Base-by-base conservation (phyloP, 2,797 vertebrate genomes). In the Xenopus petersii region DNA sequence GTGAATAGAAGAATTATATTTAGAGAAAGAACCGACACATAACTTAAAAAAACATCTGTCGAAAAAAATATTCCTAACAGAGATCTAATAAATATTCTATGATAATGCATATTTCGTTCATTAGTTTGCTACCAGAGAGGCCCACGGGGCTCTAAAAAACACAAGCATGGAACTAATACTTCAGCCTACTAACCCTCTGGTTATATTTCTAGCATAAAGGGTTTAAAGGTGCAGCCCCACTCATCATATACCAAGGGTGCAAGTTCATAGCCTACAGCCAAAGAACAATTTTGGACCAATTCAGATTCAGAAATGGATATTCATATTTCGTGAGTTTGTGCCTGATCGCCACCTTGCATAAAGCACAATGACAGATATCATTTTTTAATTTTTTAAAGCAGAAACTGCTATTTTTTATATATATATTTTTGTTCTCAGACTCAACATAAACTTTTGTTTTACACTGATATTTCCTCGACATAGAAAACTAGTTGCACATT, bases 211-310 rank as follows among this genome's bases (percentile, higher is more conserved):
- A 77, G 64, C 64, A 67, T 64, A 56, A 55, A 16, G 21, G 49
- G 64, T 71, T 77, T 64, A 78, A 79, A 79, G 71, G 69, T 79
- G 76, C 76, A 79, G 76, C 73, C 61, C 56, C 70, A 73, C 75
- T 58, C 47, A 61, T 17, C 47, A 49, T 64, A 56, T 58, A 21
- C 13, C 17, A 30, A 55, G 26, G 33, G n/a, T 58, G 54, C 54
- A 15, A 46, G 62, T 12, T 64, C 17, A 15, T 47, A n/a, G 66
- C 30, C 33, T 16, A 12, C 6, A 11, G 12, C 16, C 33, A 69
- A 54, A 69, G 30, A 5, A 36, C 51, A 30, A 2, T 58, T 56
- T 58, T 67, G 26, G 48, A 67, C 65, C 13, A 67, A 30, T 65
- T 64, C 61, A 33, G 36, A 17, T 56, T 21, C 21, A 56, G 55